Evolutionary conservation across 2,888 invertebrate genomes (phyloP).

Genomic region (Parnassius orleans): DNA sequence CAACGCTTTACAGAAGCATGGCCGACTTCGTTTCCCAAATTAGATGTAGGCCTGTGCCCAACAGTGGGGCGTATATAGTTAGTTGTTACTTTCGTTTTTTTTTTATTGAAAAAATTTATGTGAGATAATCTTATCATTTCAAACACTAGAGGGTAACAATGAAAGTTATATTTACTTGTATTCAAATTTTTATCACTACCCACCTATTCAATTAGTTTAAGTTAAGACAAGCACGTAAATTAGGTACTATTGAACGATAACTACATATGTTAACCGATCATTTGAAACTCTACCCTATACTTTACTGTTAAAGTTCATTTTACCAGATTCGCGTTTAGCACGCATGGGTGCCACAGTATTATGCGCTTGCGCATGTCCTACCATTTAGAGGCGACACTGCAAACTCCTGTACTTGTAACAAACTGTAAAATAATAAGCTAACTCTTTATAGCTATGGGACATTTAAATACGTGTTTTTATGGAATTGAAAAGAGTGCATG

Average conservation of each 20-base stretch:
- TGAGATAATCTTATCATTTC: constrained; percentile 16
- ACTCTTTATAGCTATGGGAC: neutral
- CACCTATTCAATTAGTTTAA: constrained; percentile 31
- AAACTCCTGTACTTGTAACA: constrained; percentile 3
- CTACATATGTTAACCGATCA: neutral
- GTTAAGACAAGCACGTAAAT: constrained; percentile 27
- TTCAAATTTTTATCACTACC: constrained; percentile 23
- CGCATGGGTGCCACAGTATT: constrained; percentile 22
- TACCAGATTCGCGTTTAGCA: neutral
- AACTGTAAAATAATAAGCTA: constrained; percentile 1
- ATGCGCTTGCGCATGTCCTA: constrained; percentile 28
- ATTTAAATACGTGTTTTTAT: neutral
- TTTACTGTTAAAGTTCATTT: neutral
- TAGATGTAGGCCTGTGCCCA: no score
- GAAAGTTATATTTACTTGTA: constrained; percentile 25
- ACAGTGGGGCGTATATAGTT: no score
- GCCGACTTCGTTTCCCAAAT: no score
- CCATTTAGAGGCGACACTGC: constrained; percentile 25
- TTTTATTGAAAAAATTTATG: no score
- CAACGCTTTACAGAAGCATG: no score
- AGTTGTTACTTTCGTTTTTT: no score
- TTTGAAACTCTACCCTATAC: neutral
- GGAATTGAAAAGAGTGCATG: no score
- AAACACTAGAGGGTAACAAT: constrained; percentile 18
- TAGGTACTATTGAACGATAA: constrained; percentile 25